Base-by-base conservation (phyloP, 2,797 vertebrate genomes). In the Eurystomus glaucurus region DNA sequence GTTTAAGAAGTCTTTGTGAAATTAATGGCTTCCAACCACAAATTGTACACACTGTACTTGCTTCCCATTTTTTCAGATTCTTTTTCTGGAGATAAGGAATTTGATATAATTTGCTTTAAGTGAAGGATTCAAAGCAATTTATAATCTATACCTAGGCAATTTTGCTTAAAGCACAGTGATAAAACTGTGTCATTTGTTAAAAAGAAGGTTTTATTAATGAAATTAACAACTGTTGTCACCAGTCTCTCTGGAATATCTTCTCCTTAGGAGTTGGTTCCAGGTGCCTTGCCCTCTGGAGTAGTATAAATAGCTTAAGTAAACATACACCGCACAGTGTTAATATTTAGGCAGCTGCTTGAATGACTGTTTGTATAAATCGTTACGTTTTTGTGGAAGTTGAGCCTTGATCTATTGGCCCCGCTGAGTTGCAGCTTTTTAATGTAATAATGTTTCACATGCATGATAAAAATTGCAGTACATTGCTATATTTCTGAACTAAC, bases 341-440 rank as follows among this genome's bases (percentile, higher is more conserved):
- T 94, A 90, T 91, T 94, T 71, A 83, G 66, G 54, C 72, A 95
- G 74, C 57, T 84, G 72, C 70, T 60, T 74, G 35, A 82, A 85
- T 57, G 20, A 48, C 15, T 79, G 10, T 76, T 74, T 72, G 37
- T 62, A 28, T 60, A 78, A 83, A 78, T 37, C 8, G 21, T 25
- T 33, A 23, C 8, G 5, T 0, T 66, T 91, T 66, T 76, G n/a
- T 41, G 55, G 65, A 39, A 76, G 41, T 9, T 84, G 55, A 65
- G 54, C 77, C n/a, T 83, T 71, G 20, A 46, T 71, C 62, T 43
- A 72, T 15, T 35, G 45, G 61, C 46, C 23, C 48, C 65, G 14
- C 16, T 61, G 31, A 85, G 25, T 0, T 62, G 76, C 69, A 80
- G 16, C 3, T 85, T 95, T 94, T 92, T 79, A 64, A 88, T 33